A percentile compares a stretch with the other conserved stretches of the same genome.
Evolutionary conservation across 92 coral and sea anemone genomes (phyloP).

Genomic region (Blastomussa wellsi): DNA sequence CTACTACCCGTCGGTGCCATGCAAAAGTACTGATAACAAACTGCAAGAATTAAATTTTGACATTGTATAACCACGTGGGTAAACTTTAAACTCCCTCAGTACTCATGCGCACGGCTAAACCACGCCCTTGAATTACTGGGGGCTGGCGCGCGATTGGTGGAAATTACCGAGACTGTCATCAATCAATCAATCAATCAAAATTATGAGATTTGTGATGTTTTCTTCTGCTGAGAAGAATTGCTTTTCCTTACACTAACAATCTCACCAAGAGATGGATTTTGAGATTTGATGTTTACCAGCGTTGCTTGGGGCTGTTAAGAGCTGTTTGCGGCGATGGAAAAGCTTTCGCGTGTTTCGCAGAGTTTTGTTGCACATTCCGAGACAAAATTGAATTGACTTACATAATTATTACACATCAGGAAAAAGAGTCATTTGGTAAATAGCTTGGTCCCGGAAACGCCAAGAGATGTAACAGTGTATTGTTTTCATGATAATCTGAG

Average conservation of each 20-base stretch:
- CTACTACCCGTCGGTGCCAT: conserved; percentile 19
- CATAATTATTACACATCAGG: conserved; percentile 66
- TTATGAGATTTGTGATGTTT: conserved; percentile 66
- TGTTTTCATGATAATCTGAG: conserved; percentile 39
- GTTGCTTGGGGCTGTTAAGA: neutral
- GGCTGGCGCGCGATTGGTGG: conserved; percentile 59
- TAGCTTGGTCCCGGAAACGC: conserved; percentile 61
- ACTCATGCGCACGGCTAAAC: conserved; percentile 47
- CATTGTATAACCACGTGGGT: conserved; percentile 92
- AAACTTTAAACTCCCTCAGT: conserved; percentile 34
- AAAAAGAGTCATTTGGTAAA: conserved; percentile 63
- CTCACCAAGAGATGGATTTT: neutral
- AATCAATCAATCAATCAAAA: conserved; percentile 79
- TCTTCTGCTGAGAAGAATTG: conserved; percentile 28
- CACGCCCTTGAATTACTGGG: conserved; percentile 59
- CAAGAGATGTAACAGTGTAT: conserved; percentile 39
- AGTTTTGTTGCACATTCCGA: conserved; percentile 60
- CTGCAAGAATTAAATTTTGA: conserved; percentile 89
- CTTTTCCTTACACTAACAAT: conserved; percentile 26
- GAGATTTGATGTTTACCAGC: conserved; percentile 13
- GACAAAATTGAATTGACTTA: conserved; percentile 61
- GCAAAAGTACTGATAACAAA: conserved; percentile 77
- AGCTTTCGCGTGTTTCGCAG: conserved; percentile 35
- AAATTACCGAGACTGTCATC: conserved; percentile 35
- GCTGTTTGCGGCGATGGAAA: neutral